Evolutionary conservation across 2,888 invertebrate genomes (phyloP).

Genomic region (Hirtodrosophila alboralis): DNA sequence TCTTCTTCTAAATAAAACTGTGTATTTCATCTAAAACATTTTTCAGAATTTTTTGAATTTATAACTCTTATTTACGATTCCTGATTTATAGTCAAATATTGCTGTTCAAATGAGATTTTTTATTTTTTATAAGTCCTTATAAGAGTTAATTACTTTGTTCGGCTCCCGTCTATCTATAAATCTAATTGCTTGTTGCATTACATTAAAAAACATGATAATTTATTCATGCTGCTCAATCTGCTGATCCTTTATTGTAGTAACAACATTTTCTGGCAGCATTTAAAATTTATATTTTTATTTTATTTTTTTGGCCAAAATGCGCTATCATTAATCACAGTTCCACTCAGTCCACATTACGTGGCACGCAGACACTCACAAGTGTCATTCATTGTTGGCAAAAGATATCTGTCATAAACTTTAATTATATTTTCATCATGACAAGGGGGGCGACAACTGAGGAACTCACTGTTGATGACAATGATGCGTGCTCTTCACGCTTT

Average conservation of each 20-base stretch:
- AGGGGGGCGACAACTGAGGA: constrained; percentile 32
- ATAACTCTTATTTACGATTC: no score
- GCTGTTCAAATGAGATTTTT: no score
- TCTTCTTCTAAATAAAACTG: no score
- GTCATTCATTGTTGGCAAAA: constrained; percentile 69
- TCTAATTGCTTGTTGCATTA: no score
- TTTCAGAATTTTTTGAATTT: no score
- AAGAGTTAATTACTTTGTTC: no score
- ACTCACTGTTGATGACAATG: constrained; percentile 38
- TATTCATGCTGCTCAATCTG: constrained; percentile 25
- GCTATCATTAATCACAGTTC: constrained; percentile 62
- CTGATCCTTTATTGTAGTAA: constrained; percentile 27
- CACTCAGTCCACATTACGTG: constrained; percentile 4
- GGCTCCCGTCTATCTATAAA: no score
- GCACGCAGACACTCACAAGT: constrained; percentile 16
- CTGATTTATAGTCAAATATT: no score
- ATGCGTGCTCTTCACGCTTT: constrained; percentile 37
- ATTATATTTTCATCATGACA: constrained; percentile 76
- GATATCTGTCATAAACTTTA: constrained; percentile 79
- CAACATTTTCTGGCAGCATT: constrained; percentile 27
- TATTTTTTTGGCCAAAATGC: constrained; percentile 19
- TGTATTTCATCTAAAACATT: no score
- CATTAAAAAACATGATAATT: constrained; percentile 14
- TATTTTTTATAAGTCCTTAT: no score
- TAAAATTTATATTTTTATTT: no score